phyloP scores from a whole-genome alignment of 1,140 invertebrate species.

The Saxidomus purpurata region DNA sequence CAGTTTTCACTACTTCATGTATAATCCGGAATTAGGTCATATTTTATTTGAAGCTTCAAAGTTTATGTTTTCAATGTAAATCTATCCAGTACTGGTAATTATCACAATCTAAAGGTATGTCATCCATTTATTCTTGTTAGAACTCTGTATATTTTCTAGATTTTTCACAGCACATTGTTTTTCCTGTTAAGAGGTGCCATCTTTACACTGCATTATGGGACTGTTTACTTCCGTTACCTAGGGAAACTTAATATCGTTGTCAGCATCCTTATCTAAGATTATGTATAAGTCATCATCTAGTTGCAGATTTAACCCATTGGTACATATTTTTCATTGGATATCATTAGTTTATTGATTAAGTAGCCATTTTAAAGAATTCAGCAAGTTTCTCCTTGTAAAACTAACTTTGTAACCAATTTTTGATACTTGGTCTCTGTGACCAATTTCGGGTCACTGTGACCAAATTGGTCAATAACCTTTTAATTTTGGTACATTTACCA shows the following conservation, averaged over 20 bases:
- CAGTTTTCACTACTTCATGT: too few relatives aligned
- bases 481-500: background rate
- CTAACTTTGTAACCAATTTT: too few relatives aligned
- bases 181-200: background rate
- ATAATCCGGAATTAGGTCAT: too few relatives aligned
- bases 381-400: background rate
- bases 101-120: background rate
- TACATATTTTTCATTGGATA: background rate
- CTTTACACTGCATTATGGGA: background rate
- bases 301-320: background rate
- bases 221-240: background rate
- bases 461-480: background rate
- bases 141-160: too few relatives aligned
- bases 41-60: too few relatives aligned
- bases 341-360: background rate
- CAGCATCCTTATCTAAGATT: background rate
- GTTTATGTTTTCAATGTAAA: too few relatives aligned
- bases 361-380: background rate
- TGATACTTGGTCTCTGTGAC: background rate
- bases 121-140: background rate
- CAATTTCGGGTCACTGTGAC: background rate
- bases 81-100: background rate
- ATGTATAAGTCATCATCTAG: background rate
- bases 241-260: background rate
- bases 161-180: too few relatives aligned